Conservation (phyloP, 2,113 vertebrate genomes). For the Nymphicus hollandicus region DNA sequence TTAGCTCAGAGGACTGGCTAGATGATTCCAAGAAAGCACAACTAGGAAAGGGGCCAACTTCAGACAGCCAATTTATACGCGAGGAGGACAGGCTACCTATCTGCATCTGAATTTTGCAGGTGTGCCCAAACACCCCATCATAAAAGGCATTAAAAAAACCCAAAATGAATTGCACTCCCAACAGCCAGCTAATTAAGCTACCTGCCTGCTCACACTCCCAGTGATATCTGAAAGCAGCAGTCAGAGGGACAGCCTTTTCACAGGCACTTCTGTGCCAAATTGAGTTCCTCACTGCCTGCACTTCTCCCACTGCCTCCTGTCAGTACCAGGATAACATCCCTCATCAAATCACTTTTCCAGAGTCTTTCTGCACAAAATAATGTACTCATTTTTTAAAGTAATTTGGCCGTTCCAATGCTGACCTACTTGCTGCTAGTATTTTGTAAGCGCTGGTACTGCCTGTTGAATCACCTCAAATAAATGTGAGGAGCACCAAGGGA, state of each 20-base stretch:
- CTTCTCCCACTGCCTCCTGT: neutral
- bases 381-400: neutral
- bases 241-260: neutral
- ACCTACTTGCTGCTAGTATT: neutral
- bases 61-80: neutral
- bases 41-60: neutral
- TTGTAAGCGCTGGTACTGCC: neutral
- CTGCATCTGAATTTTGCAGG: neutral
- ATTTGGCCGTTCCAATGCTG: neutral
- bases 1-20: neutral
- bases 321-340: neutral
- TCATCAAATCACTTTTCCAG: neutral
- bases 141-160: neutral
- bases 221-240: neutral
- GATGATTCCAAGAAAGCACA: neutral
- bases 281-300: neutral
- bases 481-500: accelerated
- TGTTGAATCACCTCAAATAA: neutral
- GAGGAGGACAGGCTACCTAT: neutral
- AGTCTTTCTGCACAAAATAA: neutral
- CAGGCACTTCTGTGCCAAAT: neutral
- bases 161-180: neutral
- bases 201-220: neutral
- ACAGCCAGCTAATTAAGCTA: neutral
- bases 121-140: neutral